Evolutionary conservation across 1,140 invertebrate species (phyloP), one percentile per base, ranked within the genome.

Genomic region (Drosophila nebulosa): DNA sequence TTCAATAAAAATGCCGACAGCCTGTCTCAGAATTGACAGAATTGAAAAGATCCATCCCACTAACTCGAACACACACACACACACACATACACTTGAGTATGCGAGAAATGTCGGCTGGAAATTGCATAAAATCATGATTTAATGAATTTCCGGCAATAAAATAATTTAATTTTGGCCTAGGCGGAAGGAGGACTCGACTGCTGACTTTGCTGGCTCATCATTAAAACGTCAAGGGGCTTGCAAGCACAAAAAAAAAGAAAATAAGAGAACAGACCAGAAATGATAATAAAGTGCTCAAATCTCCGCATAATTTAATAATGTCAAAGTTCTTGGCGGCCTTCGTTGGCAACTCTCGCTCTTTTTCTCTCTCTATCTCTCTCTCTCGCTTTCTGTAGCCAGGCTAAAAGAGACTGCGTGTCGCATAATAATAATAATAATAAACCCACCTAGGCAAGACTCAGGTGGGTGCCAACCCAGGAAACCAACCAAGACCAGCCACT

Each of bases 281-380:
- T 46, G 39, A 46, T 46, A 46, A 46, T 46, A 46, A 85, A 76
- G 69, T 69, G 71, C 56, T 57, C 75, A 86, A 88, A 86, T 86
- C 83, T 79, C 78, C 71, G 71, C 83, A 86, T 86, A 86, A 88
- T 86, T 86, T 86, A 86, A 86, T 86, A 88, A 88, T 59, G 68
- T 76, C 71, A 78, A 85, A 67, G 71, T 71, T 80, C 51, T 64
- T 58, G 52, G 52, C 52, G n/a, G 39, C 39, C 58, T 50, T 42
- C 51, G 56, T 50, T 30, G 46, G 64, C 18, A 39, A 42, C 30
- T 39, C 58, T 22, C 26, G 1, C 10, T 32, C 30, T 12, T 10
- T 32, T 10, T 32, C 9, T 52, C 42, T 42, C 30, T 39, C 58
- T 21, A 9, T 27, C 27, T 27, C 27, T 27, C 3, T 30, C 27